These are phyloP conservation scores for Hymenochirus boettgeri DNA, from an alignment of 2,113 vertebrate genomes.

Conservation along the genomic window DNA sequence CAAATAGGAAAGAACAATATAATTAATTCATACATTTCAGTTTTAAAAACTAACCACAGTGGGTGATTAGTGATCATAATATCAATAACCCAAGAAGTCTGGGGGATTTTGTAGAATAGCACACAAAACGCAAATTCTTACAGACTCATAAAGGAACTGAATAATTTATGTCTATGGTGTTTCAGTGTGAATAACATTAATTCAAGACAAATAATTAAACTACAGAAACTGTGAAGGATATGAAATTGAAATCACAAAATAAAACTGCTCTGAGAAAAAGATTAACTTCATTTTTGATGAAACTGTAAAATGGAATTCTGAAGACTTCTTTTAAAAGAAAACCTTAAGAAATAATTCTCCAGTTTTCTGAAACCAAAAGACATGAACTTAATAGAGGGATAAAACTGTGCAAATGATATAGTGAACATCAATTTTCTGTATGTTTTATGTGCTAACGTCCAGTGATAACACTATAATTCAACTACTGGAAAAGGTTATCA, in stretches of 20 bases:
- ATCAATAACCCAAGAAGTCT: slow-evolving; percentile 22
- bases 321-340: background rate
- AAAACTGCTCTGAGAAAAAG: slow-evolving; percentile 28
- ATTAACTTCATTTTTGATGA: slow-evolving; percentile 30
- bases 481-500: no score
- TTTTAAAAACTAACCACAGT: no score
- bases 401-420: background rate
- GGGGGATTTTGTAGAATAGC: slow-evolving; percentile 1
- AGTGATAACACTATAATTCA: no score
- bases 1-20: no score
- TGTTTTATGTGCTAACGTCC: no score
- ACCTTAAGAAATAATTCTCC: background rate
- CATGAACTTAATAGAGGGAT: background rate
- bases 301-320: background rate
- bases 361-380: background rate
- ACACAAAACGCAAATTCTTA: slow-evolving; percentile 8
- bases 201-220: slow-evolving; percentile 40
- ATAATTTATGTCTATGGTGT: slow-evolving; percentile 28
- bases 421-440: no score
- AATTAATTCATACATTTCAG: no score
- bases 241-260: slow-evolving; percentile 31
- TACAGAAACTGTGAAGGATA: slow-evolving; percentile 21
- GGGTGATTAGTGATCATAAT: no score
- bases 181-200: slow-evolving; percentile 32
- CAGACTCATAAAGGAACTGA: slow-evolving; percentile 20